These are phyloP conservation scores for Corydoras sp. DNA, from an alignment of 2,113 vertebrate genomes.

Conservation along the genomic window DNA sequence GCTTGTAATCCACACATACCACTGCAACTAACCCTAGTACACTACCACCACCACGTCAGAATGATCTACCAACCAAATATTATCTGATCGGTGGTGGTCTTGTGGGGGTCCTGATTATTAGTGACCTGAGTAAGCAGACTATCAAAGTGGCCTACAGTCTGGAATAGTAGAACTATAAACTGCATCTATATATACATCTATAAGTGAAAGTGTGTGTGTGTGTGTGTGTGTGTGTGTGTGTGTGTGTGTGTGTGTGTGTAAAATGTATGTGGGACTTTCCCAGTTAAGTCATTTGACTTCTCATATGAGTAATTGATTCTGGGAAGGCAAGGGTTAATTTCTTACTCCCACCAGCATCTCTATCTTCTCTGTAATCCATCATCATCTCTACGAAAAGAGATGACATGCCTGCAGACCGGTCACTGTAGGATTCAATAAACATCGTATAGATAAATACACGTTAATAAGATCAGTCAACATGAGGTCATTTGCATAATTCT, in stretches of 20 bases:
- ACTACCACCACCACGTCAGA: too few species aligned
- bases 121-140: too few species aligned
- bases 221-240: background rate
- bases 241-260: conserved; percentile 25
- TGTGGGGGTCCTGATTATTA: too few species aligned
- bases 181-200: too few species aligned
- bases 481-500: conserved; percentile 1
- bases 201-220: background rate
- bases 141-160: too few species aligned
- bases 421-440: too few species aligned
- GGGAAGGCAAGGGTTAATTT: conserved; percentile 48
- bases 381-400: background rate
- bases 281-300: conserved; percentile 34
- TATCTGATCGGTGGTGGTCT: too few species aligned
- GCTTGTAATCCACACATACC: too few species aligned
- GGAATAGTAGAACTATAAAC: too few species aligned
- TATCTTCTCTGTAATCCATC: conserved; percentile 43
- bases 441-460: conserved; percentile 17
- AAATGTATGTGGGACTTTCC: conserved; percentile 41
- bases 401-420: too few species aligned
- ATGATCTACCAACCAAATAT: too few species aligned
- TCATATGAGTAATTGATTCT: conserved; percentile 42
- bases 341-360: conserved; percentile 42
- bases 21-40: too few species aligned
- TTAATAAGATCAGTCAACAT: background rate